Evolutionary conservation across 2,113 vertebrate species (phyloP), one percentile per base, ranked within the genome.

Genomic region (Dicaeum eximium): DNA sequence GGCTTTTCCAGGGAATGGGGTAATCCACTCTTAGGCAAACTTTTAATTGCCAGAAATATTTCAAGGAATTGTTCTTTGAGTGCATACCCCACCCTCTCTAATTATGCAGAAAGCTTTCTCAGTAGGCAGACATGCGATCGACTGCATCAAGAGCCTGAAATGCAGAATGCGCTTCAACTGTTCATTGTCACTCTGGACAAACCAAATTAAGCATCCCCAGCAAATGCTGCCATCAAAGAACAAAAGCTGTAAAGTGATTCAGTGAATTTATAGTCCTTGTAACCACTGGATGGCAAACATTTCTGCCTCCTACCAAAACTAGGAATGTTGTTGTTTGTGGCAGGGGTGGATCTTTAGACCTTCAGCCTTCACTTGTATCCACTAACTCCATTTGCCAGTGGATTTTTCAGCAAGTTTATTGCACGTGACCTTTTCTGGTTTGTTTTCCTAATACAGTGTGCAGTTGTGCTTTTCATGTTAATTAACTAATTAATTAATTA

Each of bases 51-150:
- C 53, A 90, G 57, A 88, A 95, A 54, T 56, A 22, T 61, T 97
- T 94, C 53, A 86, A 92, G 81, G 65, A 85, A 48, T 84, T 72
- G 6, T 70, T 91, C 75, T 95, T 91, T 74, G 44, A 88, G 69
- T 58, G 64, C 82, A 51, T 90, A 93, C 95, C 81, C 82, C 80
- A 80, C 87, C 58, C 95, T 96, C 96, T 93, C 93, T 96, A 97
- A 97, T 97, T 96, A 97, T 93, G 90, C 80, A 77, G 94, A 94
- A 95, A 96, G 93, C 94, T 96, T 96, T 91, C 94, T 97, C 88
- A 66, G 88, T 94, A 95, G 86, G 93, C 90, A 95, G 94, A 84
- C 48, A 21, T 24, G 17, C 2, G 94, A 71, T 69, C 25, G 51
- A 44, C 92, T 96, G 60, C 30, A 2, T 38, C 82, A 84, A 74